A percentile compares a stretch with the other conserved stretches of the same genome.
Conservation (phyloP, 1,140 invertebrate species). For the Achroia grisella region DNA sequence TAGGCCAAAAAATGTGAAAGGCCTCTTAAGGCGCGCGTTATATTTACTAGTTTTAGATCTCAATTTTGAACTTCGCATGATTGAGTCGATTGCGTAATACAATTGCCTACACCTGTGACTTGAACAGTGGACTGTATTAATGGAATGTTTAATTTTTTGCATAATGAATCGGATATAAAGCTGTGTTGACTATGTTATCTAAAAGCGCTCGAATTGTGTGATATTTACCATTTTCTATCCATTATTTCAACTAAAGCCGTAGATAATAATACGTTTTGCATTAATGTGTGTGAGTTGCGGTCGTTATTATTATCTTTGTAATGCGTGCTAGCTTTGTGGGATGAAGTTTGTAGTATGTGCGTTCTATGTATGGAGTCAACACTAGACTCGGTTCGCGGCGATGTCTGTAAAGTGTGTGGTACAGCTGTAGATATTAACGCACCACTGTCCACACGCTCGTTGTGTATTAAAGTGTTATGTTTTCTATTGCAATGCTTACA, state of each 20-base stretch:
- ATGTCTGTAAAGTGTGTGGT: too few species aligned
- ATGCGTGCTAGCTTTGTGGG: too few species aligned
- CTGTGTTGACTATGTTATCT: slow-evolving; percentile 22
- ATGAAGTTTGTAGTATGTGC: too few species aligned
- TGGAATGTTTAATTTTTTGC: slow-evolving; percentile 14
- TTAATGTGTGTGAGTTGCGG: neutral
- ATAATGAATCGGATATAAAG: slow-evolving; percentile 12
- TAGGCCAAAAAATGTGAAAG: too few species aligned
- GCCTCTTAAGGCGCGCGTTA: too few species aligned
- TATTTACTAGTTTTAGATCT: slow-evolving; percentile 11
- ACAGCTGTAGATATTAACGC: too few species aligned
- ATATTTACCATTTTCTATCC: slow-evolving; percentile 6
- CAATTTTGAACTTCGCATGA: too few species aligned
- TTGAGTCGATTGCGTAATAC: slow-evolving; percentile 16
- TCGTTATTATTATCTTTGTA: too few species aligned
- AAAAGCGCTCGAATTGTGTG: too few species aligned
- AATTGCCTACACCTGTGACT: slow-evolving; percentile 19
- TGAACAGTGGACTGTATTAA: slow-evolving; percentile 25
- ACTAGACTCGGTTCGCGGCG: neutral
- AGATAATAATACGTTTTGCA: neutral
- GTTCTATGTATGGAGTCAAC: neutral
- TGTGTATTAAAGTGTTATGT: slow-evolving; percentile 19
- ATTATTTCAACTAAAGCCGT: slow-evolving; percentile 3
- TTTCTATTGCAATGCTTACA: slow-evolving; percentile 16
- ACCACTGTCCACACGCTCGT: too few species aligned